Evolutionary conservation across 1,140 invertebrate genomes (phyloP).

Genomic region (Elysia chlorotica): DNA sequence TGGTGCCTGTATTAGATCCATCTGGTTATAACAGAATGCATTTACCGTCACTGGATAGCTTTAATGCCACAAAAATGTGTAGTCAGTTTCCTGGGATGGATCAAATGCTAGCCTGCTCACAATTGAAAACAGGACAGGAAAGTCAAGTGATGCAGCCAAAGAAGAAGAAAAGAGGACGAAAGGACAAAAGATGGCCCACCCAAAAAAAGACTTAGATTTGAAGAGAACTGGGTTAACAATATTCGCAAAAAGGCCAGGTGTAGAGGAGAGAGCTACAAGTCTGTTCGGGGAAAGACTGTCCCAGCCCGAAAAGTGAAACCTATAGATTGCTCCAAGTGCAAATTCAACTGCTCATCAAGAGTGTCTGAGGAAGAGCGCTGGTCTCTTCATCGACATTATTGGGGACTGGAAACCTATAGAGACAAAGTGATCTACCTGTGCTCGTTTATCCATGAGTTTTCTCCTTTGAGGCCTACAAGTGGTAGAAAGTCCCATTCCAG

Average conservation of each 20-base stretch:
- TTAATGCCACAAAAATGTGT: no score
- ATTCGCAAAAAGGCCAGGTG: conserved; percentile 12
- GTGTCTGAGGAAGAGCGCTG: conserved; percentile 18
- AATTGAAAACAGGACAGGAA: no score
- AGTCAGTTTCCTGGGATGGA: no score
- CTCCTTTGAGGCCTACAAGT: conserved; percentile 6
- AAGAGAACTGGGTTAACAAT: conserved; percentile 13
- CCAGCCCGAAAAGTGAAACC: conserved; percentile 4
- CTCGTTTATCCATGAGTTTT: conserved; percentile 8
- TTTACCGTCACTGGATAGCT: no score
- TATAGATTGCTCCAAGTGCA: conserved; percentile 22
- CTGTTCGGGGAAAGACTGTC: conserved; percentile 5
- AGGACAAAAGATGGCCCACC: background rate
- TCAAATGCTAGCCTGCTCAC: no score
- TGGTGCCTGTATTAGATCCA: no score
- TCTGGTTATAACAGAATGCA: no score
- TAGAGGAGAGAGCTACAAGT: conserved; percentile 12
- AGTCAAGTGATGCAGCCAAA: no score
- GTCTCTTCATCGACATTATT: background rate
- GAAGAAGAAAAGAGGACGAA: background rate
- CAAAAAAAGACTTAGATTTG: conserved; percentile 14
- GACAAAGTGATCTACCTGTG: conserved; percentile 12
- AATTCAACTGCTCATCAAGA: conserved; percentile 1
- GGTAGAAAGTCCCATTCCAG: conserved; percentile 1
- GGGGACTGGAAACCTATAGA: conserved; percentile 3